phyloP scores from a whole-genome alignment of 1,140 invertebrate species.

The Eurosta solidaginis region DNA sequence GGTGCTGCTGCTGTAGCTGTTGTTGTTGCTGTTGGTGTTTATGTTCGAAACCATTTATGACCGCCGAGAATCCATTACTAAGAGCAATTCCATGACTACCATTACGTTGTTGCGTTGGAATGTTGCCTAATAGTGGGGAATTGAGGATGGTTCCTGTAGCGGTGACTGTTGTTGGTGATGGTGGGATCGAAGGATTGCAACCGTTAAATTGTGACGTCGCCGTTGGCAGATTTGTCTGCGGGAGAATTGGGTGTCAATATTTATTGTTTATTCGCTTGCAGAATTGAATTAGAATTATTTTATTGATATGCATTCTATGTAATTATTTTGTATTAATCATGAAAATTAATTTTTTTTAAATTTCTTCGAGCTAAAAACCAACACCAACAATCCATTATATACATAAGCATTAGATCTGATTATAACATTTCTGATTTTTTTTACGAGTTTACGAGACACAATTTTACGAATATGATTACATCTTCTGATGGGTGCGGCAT shows the following conservation, averaged over 20 bases:
- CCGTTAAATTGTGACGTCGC: conserved; percentile 38
- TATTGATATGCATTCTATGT: conserved; percentile 30
- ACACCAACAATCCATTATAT: conserved; percentile 29
- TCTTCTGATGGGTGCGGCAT: not conserved
- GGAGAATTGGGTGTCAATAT: conserved; percentile 45
- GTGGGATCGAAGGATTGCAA: conserved; percentile 30
- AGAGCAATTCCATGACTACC: conserved; percentile 35
- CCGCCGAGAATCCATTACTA: conserved; percentile 47
- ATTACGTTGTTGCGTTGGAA: conserved; percentile 30
- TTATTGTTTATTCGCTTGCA: conserved; percentile 7
- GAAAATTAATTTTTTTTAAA: not conserved
- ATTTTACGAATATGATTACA: not conserved
- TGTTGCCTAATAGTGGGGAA: not conserved
- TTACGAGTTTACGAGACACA: not conserved
- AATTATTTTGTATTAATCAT: conserved; percentile 19
- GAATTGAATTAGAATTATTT: conserved; percentile 38
- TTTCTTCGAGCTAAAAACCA: conserved; percentile 12
- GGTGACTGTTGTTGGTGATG: conserved; percentile 29
- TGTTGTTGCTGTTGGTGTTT: conserved; percentile 39
- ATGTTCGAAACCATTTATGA: conserved; percentile 10
- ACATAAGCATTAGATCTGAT: not conserved
- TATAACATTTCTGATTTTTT: no score
- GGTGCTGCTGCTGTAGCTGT: conserved; percentile 44
- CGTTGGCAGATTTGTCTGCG: conserved; percentile 59
- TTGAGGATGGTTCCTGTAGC: conserved; percentile 39